phyloP scores from a whole-genome alignment of 2,888 invertebrate genomes.

The Pedicia rivosa region DNA sequence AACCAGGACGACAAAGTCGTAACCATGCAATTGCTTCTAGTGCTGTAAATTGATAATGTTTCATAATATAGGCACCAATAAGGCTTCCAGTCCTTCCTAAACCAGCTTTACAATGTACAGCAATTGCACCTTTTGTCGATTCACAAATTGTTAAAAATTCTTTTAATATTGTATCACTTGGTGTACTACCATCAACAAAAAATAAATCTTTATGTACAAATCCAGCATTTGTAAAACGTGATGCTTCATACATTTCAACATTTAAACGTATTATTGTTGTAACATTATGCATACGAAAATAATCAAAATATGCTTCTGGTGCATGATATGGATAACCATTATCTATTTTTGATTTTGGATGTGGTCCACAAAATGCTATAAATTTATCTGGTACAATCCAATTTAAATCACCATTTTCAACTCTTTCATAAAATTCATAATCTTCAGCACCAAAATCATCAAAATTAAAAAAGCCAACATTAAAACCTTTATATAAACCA shows the following conservation, averaged over 20 bases:
- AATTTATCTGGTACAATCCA: constrained; percentile 97
- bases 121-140: constrained; percentile 75
- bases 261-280: constrained; percentile 79
- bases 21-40: constrained; percentile 94
- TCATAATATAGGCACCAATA: constrained; percentile 97
- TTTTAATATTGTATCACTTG: constrained; percentile 75
- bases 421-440: constrained; percentile 93
- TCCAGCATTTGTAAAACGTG: constrained; percentile 77
- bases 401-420: constrained; percentile 96
- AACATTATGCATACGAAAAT: constrained; percentile 76
- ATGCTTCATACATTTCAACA: constrained; percentile 82
- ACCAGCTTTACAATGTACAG: constrained; percentile 98
- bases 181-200: constrained; percentile 93
- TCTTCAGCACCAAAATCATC: constrained; percentile 86
- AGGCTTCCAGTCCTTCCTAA: constrained; percentile 95
- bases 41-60: constrained; percentile 83
- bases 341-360: constrained; percentile 72
- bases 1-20: constrained; percentile 90
- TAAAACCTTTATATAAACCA: constrained; percentile 74
- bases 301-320: constrained; percentile 84
- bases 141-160: constrained; percentile 82
- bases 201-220: constrained; percentile 92
- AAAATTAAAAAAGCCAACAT: constrained; percentile 83
- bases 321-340: constrained; percentile 84
- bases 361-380: constrained; percentile 96